Evolutionary conservation across 2,113 vertebrate species (phyloP).

Genomic region (Antennarius striatus): DNA sequence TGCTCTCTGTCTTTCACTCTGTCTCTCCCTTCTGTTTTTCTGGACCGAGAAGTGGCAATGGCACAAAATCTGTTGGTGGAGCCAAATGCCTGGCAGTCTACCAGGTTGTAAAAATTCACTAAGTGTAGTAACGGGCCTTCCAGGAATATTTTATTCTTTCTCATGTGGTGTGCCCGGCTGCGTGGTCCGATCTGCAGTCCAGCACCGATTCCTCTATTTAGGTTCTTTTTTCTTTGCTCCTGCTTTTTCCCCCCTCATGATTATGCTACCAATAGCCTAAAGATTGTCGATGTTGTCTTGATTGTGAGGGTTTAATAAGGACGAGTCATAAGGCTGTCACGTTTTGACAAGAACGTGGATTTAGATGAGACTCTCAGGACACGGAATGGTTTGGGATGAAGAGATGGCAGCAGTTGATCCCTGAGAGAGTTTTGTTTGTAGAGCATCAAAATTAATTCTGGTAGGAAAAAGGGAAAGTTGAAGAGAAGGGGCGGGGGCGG

Average conservation of each 20-base stretch:
- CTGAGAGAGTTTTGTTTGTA: conserved; percentile 17
- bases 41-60: conserved; percentile 44
- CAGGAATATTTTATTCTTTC: conserved; percentile 56
- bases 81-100: conserved; percentile 57
- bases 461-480: no score
- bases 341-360: conserved; percentile 41
- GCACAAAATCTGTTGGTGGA: conserved; percentile 39
- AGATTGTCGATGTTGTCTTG: not conserved
- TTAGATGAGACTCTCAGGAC: conserved; percentile 3
- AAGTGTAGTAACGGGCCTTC: conserved; percentile 63
- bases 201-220: conserved; percentile 17
- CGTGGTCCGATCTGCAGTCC: conserved; percentile 14
- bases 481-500: conserved; percentile 14
- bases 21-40: conserved; percentile 43
- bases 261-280: conserved; percentile 3
- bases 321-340: conserved; percentile 29
- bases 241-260: conserved; percentile 5
- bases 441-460: not conserved
- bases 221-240: not conserved
- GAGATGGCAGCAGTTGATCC: conserved; percentile 6
- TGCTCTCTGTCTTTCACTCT: conserved; percentile 20
- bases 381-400: not conserved
- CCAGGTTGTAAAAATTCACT: conserved; percentile 70
- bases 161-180: conserved; percentile 54
- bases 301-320: conserved; percentile 6